Evolutionary conservation across 1,140 invertebrate genomes (phyloP), one percentile per base, ranked within the genome.

Genomic region (Aradophagus sp.): DNA sequence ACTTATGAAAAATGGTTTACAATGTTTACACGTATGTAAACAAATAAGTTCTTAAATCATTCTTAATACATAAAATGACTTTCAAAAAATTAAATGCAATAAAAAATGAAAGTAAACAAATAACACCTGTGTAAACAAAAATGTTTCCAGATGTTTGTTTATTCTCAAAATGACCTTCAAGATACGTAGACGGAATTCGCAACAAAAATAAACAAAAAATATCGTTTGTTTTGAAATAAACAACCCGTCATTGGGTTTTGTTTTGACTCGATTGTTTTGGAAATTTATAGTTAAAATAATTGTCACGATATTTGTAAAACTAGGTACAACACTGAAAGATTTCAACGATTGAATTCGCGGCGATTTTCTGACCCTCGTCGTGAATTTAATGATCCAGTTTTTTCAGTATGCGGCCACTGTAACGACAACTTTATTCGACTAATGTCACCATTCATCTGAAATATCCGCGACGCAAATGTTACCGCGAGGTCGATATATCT

Each of bases 321-420:
- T 27, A 36, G n/a, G 29, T 52, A 10, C 14, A 6, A 23, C 34
- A 36, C 26, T 29, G 32, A 23, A 39, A 36, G 47, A 52, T 38
- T 52, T 1, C 7, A 14, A 27, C 23, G 5, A 38, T 38, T 52
- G 17, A 35, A 29, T 52, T 52, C 17, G n/a, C 15, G 20, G 35
- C 35, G 38, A 38, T 52, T 52, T 39, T 52, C 47, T 52, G 47
- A 52, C 47, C 47, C 35, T 52, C 47, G 34, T 29, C 19, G 23
- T 14, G 15, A 50, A 50, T 52, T 38, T 26, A 52, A 27, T 31
- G 29, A 47, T 44, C 26, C 15, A 44, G 27, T 44, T 31, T 44
- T 38, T 35, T 52, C 20, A 17, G 13, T 17, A 12, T 34, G 23
- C 39, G 3, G 27, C 39, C 27, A 27, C 23, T 11, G 29, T 42